A percentile compares a stretch with the other conserved stretches of the same genome.
These are phyloP conservation scores for Chelmon rostratus DNA, from an alignment of 2,797 vertebrate species.

Conservation along the genomic window DNA sequence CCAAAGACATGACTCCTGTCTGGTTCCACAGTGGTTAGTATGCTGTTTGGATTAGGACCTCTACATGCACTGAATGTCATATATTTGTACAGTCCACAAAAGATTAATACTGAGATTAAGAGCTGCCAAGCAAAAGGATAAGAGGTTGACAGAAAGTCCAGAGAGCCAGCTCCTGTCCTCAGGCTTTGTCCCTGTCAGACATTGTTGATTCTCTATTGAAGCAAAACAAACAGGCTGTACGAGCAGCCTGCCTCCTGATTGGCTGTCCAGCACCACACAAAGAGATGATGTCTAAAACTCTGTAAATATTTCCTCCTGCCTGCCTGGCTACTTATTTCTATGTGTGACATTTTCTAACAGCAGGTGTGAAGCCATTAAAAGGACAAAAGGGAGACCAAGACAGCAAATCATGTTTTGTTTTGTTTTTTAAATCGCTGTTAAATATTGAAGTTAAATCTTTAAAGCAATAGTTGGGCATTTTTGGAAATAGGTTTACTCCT, in stretches of 20 bases:
- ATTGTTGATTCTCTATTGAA: not conserved
- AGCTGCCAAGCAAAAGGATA: not conserved
- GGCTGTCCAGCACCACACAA: not conserved
- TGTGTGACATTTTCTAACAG: not conserved
- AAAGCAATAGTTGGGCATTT: not conserved
- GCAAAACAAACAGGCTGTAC: constrained; percentile 10
- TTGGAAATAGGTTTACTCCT: not conserved
- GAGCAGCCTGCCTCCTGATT: not conserved
- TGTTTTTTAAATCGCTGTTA: not conserved
- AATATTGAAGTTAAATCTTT: not conserved
- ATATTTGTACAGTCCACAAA: not conserved
- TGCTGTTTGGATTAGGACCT: not conserved
- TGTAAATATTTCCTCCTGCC: not conserved
- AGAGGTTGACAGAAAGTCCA: not conserved
- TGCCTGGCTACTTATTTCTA: not conserved
- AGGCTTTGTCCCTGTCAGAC: not conserved
- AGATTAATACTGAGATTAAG: not conserved
- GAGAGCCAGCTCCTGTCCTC: not conserved
- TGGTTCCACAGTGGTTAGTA: not conserved
- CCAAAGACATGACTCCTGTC: not conserved
- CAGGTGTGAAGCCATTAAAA: not conserved
- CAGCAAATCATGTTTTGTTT: not conserved
- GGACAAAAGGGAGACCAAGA: not conserved
- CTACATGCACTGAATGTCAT: not conserved
- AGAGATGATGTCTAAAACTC: not conserved